Base-by-base conservation (phyloP, 23 tunicate genomes). In the Ciona savignyi region DNA sequence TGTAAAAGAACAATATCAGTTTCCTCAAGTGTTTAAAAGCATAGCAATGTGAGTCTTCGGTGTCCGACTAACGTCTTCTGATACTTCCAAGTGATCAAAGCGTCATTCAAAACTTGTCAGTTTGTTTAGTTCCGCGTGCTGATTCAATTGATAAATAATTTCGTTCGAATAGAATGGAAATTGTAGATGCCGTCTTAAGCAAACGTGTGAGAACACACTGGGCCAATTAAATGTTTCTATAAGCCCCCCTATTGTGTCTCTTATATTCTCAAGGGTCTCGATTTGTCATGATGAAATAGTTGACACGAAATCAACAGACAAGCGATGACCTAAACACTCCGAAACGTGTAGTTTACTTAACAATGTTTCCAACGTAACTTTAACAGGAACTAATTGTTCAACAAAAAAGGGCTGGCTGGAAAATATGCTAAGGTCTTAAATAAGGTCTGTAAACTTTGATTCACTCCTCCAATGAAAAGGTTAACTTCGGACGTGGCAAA, bases 41-140 rank as follows among this genome's bases (percentile, higher is more conserved):
- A 42, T 42, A 42, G 9, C 56, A 42, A 9, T 42, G 56, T 42
- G 56, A 15, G 56, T 42, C 56, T 42, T 42, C 9, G 56, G 56
- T 42, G 56, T 42, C 56, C 56, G 15, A 42, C 56, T 42, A 42
- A 42, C 56, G 56, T 42, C 56, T 42, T 9, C 9, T 15, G 56
- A 42, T 42, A 42, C 56, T 42, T 42, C 56, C 56, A 42, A 15
- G 56, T 42, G 56, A 42, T 42, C 56, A 42, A 42, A 42, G 56
- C 56, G 56, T 42, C 56, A 42, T 42, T 42, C 56, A 42, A 42
- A 42, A 42, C 56, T 42, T 42, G 56, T 42, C 56, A 42, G 56
- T 42, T 42, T 42, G 56, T 42, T 42, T 42, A 42, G 56, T 42
- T 42, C 56, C 56, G 56, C 56, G 56, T 42, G 56, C 56, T 42